Evolutionary conservation across 2,113 vertebrate species (phyloP).

Genomic region (Cinclus mexicanus): DNA sequence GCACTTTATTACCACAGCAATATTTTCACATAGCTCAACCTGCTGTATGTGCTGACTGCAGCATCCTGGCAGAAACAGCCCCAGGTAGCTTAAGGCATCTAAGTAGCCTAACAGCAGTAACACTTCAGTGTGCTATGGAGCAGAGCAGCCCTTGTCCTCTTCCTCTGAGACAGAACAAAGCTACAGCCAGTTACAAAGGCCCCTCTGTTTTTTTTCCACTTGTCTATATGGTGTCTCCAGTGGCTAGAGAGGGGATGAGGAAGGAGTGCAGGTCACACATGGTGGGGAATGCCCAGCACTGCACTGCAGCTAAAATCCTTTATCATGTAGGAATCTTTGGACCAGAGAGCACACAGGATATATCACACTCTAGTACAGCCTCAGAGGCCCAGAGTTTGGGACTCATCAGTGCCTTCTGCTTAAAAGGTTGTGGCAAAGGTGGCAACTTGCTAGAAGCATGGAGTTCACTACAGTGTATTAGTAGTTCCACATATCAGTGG

Average conservation of each 20-base stretch:
- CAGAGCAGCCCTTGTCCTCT: background rate
- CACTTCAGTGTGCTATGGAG: background rate
- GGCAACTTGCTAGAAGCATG: background rate
- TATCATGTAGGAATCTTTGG: background rate
- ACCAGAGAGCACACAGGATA: background rate
- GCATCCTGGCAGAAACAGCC: background rate
- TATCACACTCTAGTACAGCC: background rate
- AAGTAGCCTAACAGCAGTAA: background rate
- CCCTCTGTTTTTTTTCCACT: background rate
- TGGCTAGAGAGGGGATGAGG: background rate
- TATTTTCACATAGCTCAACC: background rate
- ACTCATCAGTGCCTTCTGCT: background rate
- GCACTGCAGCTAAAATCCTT: background rate
- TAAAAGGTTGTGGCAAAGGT: background rate
- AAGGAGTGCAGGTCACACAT: background rate
- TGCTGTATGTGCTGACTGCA: background rate
- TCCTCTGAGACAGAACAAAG: background rate
- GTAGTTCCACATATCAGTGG: no score
- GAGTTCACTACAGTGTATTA: background rate
- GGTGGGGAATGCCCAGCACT: background rate
- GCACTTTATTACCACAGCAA: background rate
- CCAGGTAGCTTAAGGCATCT: background rate
- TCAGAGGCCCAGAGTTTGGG: background rate
- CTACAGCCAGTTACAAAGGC: background rate
- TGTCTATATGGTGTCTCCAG: background rate